A percentile compares a stretch with the other conserved stretches of the same genome.
phyloP scores from a whole-genome alignment of 2,888 invertebrate genomes.

The Uloborus plumipes region DNA sequence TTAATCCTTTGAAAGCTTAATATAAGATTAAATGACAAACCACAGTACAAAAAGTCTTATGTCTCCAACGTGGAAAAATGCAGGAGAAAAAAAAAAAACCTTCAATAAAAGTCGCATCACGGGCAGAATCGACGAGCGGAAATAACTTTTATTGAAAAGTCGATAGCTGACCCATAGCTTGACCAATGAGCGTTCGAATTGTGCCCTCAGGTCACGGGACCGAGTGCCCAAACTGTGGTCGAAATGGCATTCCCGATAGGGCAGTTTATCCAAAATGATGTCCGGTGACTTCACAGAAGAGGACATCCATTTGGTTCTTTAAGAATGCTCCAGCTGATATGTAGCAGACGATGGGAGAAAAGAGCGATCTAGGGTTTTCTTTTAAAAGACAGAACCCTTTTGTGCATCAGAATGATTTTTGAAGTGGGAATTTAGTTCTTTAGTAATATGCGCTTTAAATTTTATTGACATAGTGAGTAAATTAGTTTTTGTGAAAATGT shows the following conservation, averaged over 20 bases:
- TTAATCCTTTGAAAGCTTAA: too few relatives aligned
- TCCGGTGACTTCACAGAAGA: constrained; percentile 8
- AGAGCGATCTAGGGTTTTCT: too few relatives aligned
- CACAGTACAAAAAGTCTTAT: not conserved
- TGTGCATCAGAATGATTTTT: too few relatives aligned
- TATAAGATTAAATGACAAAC: too few relatives aligned
- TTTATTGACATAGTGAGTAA: too few relatives aligned
- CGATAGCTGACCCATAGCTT: constrained; percentile 48
- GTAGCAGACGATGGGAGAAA: too few relatives aligned
- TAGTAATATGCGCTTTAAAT: too few relatives aligned
- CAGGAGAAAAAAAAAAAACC: constrained; percentile 22
- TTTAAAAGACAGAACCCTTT: too few relatives aligned
- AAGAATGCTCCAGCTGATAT: too few relatives aligned
- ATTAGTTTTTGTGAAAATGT: too few relatives aligned
- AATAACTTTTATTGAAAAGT: constrained; percentile 63
- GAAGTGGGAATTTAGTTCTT: too few relatives aligned
- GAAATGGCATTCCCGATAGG: constrained; percentile 38
- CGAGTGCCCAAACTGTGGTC: constrained; percentile 12
- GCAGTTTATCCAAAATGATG: constrained; percentile 41
- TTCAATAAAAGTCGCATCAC: constrained; percentile 32
- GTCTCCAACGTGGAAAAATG: not conserved
- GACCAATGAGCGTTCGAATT: constrained; percentile 61
- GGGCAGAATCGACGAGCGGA: constrained; percentile 46
- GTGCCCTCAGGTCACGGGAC: constrained; percentile 24
- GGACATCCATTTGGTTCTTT: too few relatives aligned